Conservation (phyloP, 2,888 invertebrate genomes). For the Carterocephalus palaemon region DNA sequence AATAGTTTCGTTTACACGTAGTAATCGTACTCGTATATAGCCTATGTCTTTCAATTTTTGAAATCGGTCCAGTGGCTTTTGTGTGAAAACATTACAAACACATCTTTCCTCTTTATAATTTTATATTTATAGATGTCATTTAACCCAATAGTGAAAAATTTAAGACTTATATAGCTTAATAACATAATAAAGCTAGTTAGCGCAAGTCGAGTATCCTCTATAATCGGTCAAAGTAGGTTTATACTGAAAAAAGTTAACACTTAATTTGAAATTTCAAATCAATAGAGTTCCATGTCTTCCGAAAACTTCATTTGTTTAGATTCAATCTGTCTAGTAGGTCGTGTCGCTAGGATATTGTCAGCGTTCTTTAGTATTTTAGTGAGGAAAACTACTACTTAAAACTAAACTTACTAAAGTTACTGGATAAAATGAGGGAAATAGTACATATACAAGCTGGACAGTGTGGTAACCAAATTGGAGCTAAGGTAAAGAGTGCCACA, state of each 20-base stretch:
- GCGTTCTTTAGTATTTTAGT: slow-evolving; percentile 32
- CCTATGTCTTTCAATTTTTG: too few relatives aligned
- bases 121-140: too few relatives aligned
- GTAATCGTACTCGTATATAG: too few relatives aligned
- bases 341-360: slow-evolving; percentile 37
- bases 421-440: slow-evolving; percentile 85
- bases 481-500: slow-evolving; percentile 61
- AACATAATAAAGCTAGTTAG: too few relatives aligned
- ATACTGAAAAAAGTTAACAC: slow-evolving; percentile 6
- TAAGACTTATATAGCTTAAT: too few relatives aligned
- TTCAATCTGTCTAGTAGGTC: slow-evolving; percentile 54
- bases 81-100: too few relatives aligned
- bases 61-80: too few relatives aligned
- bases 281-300: slow-evolving; percentile 1
- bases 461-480: slow-evolving; percentile 81
- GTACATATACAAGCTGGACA: slow-evolving; percentile 89
- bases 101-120: too few relatives aligned
- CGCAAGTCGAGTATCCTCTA: too few relatives aligned
- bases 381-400: slow-evolving; percentile 39
- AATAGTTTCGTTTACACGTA: too few relatives aligned
- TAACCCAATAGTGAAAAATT: too few relatives aligned
- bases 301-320: slow-evolving; percentile 53
- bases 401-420: slow-evolving; percentile 34
- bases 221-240: too few relatives aligned
- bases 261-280: slow-evolving; percentile 24